Base-by-base conservation (phyloP, 2,888 invertebrate species). In the Eupithecia inturbata region DNA sequence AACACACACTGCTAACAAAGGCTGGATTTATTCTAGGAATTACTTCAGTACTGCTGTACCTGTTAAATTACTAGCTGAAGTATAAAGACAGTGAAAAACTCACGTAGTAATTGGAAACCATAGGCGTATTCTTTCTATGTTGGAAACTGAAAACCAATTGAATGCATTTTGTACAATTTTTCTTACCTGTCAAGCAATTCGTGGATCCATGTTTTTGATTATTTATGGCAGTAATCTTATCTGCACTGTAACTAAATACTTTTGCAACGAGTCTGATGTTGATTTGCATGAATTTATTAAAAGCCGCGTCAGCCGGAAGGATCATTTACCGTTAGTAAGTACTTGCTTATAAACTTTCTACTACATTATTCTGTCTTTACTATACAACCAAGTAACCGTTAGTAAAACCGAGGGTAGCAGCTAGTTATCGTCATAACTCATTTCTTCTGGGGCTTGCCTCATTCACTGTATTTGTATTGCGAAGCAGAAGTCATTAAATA, bases 401-500 rank as follows among this genome's bases (percentile, higher is more conserved):
- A 10, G n/a, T 49, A 49, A 49, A 49, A 49, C n/a, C n/a, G 49
- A 9, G 3, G n/a, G n/a, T 49, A 10, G 49, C 12, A 36, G 31
- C 31, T 33, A 19, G 19, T 5, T n/a, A 28, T 22, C 36, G n/a
- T n/a, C 33, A 64, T 36, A 36, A 66, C 22, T 39, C 39, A 66
- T 39, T 66, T 66, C 66, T 66, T 64, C n/a, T 31, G 62, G 31
- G 39, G 16, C 26, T 26, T 16, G 19, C n/a, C 26, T 66, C 9
- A n/a, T 36, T 33, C 68, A 36, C 36, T 22, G 39, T 36, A 22
- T 64, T 64, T 64, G 33, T 64, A 41, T 39, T 26, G 39, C 62
- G 62, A 31, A 45, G 66, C 70, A 53, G 70, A 73, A 62, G 73
- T 74, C 73, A 74, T 74, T 74, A 74, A 70, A 63, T 62, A 36